Evolutionary conservation across 2,888 invertebrate species (phyloP).

Genomic region (Dasypogon diadema): DNA sequence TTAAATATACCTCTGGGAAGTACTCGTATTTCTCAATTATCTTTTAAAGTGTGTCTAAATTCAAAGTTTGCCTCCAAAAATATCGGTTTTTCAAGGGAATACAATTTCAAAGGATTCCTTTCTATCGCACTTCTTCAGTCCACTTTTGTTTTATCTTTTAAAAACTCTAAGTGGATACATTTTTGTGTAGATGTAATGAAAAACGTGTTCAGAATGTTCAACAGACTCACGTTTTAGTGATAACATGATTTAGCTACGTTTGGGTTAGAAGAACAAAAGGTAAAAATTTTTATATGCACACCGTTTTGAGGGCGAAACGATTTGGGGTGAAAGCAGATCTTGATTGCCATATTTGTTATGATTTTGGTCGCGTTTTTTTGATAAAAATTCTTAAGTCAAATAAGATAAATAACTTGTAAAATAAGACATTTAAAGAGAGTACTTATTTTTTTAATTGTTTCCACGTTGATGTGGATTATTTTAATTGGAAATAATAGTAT

Average conservation of each 20-base stretch:
- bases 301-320: not conserved
- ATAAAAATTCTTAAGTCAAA: not conserved
- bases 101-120: slow-evolving; percentile 29
- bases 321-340: slow-evolving; percentile 6
- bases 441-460: not conserved
- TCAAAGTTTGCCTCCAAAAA: not conserved
- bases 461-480: no score
- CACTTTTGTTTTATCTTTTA: not conserved
- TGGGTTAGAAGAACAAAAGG: slow-evolving; percentile 40
- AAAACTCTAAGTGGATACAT: slow-evolving; percentile 39
- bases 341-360: slow-evolving; percentile 13
- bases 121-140: not conserved
- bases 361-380: not conserved
- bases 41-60: not conserved
- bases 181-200: slow-evolving; percentile 54
- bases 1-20: no score
- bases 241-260: slow-evolving; percentile 55
- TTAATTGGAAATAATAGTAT: no score
- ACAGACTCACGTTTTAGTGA: slow-evolving; percentile 54
- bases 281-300: not conserved
- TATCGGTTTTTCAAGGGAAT: slow-evolving; percentile 6
- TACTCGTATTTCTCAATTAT: slow-evolving; percentile 14
- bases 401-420: slow-evolving; percentile 7
- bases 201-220: slow-evolving; percentile 55
- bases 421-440: not conserved